Conservation (phyloP, 2,888 invertebrate species). For the Callimorpha dominula region DNA sequence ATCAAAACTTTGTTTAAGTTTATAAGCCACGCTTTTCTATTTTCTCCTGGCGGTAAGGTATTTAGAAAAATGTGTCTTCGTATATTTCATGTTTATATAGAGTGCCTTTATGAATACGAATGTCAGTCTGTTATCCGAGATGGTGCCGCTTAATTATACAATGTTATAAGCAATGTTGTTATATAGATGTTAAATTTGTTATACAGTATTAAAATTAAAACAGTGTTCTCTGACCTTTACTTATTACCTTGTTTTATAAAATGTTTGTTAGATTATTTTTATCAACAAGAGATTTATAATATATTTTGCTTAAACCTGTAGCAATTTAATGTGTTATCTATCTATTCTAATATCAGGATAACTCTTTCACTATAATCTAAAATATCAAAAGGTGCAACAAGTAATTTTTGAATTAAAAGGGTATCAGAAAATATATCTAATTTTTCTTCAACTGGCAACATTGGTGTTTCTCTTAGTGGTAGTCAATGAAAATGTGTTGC, state of each 20-base stretch:
- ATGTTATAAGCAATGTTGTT: slow-evolving; percentile 34
- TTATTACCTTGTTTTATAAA: background rate
- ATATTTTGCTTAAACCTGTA: background rate
- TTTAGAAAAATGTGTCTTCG: slow-evolving; percentile 8
- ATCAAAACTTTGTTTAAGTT: background rate
- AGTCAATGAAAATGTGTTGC: background rate
- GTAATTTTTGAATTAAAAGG: no score
- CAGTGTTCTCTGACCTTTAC: background rate
- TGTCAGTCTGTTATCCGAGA: slow-evolving; percentile 50
- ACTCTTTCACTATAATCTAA: no score
- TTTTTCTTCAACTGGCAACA: background rate
- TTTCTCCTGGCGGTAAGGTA: background rate
- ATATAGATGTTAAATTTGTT: background rate
- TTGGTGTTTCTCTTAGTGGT: background rate
- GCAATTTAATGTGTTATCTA: no score
- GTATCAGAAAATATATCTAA: background rate
- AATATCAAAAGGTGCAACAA: no score
- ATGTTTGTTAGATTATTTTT: background rate
- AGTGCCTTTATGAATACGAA: slow-evolving; percentile 49
- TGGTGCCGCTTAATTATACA: slow-evolving; percentile 54
- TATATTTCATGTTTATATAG: slow-evolving; percentile 3
- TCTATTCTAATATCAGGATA: no score
- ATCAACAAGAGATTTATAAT: no score
- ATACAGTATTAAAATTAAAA: background rate
- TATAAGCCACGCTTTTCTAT: background rate